Evolutionary conservation across 1,140 invertebrate species (phyloP).

Genomic region (Diorhabda carinulata): DNA sequence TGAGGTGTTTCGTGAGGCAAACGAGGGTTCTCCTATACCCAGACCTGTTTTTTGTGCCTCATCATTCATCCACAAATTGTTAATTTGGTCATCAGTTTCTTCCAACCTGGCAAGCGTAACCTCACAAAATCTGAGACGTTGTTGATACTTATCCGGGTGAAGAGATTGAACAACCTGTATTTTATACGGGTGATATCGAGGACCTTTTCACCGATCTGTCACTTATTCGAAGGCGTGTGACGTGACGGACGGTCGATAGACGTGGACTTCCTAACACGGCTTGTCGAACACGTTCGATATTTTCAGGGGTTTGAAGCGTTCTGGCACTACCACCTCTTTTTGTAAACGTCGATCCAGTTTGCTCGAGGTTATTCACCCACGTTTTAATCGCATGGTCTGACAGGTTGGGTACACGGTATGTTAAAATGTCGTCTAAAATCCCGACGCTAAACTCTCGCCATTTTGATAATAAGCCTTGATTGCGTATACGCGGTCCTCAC

Average conservation of each 20-base stretch:
- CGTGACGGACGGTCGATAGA: conserved; percentile 19
- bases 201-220: conserved; percentile 14
- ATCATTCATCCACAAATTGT: conserved; percentile 9
- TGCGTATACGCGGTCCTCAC: too few relatives aligned
- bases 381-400: too few relatives aligned
- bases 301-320: conserved; percentile 10
- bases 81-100: conserved; percentile 18
- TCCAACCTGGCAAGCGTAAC: conserved; percentile 12
- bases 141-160: conserved; percentile 21
- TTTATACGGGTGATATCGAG: background rate
- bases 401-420: too few relatives aligned
- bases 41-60: conserved; percentile 16
- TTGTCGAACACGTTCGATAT: conserved; percentile 25
- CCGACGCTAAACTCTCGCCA: too few relatives aligned
- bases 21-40: conserved; percentile 8
- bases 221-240: conserved; percentile 19
- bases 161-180: conserved; percentile 25
- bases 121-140: conserved; percentile 19
- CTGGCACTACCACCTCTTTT: conserved; percentile 3
- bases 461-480: too few relatives aligned
- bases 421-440: too few relatives aligned
- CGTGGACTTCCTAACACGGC: conserved; percentile 19
- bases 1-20: conserved; percentile 25
- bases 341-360: too few relatives aligned
- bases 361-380: too few relatives aligned